phyloP scores from a whole-genome alignment of 1,140 invertebrate species.

The Samia ricini region DNA sequence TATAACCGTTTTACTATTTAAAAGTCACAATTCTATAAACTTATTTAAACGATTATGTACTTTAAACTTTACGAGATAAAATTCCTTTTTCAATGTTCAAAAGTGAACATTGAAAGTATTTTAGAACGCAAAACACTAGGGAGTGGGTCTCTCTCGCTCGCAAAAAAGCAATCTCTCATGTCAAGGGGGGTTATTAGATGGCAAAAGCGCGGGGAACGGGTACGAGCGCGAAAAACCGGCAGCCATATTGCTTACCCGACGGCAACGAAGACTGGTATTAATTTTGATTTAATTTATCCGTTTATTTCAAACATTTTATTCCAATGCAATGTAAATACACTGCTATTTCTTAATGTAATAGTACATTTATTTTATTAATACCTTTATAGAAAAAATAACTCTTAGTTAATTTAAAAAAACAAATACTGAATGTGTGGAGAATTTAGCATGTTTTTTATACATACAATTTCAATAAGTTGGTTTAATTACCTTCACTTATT shows the following conservation, averaged over 20 bases:
- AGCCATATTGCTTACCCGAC: slow-evolving; percentile 62
- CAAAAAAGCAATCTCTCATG: slow-evolving; percentile 70
- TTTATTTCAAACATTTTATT: slow-evolving; percentile 64
- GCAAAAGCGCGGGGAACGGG: slow-evolving; percentile 30
- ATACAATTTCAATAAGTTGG: no score
- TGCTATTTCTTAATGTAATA: slow-evolving; percentile 7
- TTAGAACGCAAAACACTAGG: slow-evolving; percentile 70
- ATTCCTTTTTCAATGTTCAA: slow-evolving; percentile 21
- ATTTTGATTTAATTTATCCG: slow-evolving; percentile 70
- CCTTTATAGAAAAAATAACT: background rate
- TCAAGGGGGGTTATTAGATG: slow-evolving; percentile 48
- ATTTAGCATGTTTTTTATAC: no score
- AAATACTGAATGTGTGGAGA: no score
- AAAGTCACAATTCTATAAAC: slow-evolving; percentile 23
- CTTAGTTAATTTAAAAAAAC: background rate
- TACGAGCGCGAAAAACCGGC: slow-evolving; percentile 36
- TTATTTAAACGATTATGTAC: slow-evolving; percentile 20
- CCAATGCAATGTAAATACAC: slow-evolving; percentile 12
- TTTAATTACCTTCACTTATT: no score
- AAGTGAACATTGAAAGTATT: slow-evolving; percentile 61
- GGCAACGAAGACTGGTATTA: slow-evolving; percentile 71
- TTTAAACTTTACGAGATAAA: slow-evolving; percentile 15
- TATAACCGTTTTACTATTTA: slow-evolving; percentile 25
- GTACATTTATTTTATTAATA: background rate
- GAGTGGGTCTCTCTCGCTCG: slow-evolving; percentile 71